These are phyloP conservation scores for Patiria miniata DNA, from an alignment of 35 echinoderm and acorn worm species.

Conservation along the genomic window DNA sequence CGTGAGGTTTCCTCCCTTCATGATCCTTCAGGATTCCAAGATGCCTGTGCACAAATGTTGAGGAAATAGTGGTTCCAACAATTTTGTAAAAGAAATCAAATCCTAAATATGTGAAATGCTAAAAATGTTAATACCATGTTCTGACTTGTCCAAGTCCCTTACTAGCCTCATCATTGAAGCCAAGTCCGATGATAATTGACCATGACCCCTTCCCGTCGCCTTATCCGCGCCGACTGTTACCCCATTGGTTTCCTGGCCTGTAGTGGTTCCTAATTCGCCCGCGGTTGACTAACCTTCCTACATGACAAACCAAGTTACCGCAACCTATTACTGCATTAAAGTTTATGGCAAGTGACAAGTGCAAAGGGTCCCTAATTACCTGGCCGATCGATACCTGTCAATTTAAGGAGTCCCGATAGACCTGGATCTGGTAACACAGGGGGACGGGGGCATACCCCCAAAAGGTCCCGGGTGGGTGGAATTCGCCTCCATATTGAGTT, in stretches of 20 bases:
- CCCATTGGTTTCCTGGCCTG: background rate
- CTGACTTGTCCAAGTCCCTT: background rate
- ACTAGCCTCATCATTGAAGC: background rate
- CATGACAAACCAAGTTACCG: background rate
- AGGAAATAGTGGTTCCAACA: too few species aligned
- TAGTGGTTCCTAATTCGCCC: background rate
- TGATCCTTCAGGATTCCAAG: too few species aligned
- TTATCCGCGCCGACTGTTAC: slow-evolving; percentile 24
- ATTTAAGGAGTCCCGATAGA: background rate
- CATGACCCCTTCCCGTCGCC: slow-evolving; percentile 18
- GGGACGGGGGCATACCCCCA: too few species aligned
- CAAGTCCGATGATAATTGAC: background rate
- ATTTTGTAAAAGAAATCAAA: too few species aligned
- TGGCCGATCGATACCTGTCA: slow-evolving; percentile 2
- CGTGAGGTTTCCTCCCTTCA: too few species aligned
- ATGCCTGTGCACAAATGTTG: too few species aligned
- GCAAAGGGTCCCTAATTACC: background rate
- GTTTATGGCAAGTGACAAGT: slow-evolving; percentile 13
- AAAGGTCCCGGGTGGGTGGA: too few species aligned
- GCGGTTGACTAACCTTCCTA: background rate
- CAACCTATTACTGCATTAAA: background rate
- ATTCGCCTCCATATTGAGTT: too few species aligned
- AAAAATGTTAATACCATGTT: background rate
- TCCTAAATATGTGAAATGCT: too few species aligned
- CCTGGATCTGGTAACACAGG: background rate